Evolutionary conservation across 2,113 vertebrate genomes (phyloP).

Genomic region (Nibea coibor): DNA sequence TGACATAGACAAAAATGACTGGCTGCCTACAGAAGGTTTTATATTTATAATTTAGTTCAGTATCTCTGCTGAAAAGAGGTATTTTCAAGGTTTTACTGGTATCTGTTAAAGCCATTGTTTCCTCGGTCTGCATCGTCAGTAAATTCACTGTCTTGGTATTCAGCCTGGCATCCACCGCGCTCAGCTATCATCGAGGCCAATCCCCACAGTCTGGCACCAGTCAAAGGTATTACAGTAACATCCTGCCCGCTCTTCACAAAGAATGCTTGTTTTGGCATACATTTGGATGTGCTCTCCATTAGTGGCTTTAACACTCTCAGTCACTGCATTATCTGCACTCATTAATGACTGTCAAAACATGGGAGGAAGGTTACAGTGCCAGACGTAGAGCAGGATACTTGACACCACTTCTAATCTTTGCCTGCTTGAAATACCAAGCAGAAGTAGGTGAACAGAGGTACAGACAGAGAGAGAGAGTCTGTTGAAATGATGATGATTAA

Average conservation of each 20-base stretch:
- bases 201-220: constrained; percentile 52
- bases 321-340: constrained; percentile 63
- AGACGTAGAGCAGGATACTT: constrained; percentile 57
- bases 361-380: constrained; percentile 52
- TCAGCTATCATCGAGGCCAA: constrained; percentile 45
- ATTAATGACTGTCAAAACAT: constrained; percentile 75
- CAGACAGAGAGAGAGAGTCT: constrained; percentile 23
- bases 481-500: constrained; percentile 44
- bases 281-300: constrained; percentile 54
- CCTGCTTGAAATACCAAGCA: constrained; percentile 54
- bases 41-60: background rate
- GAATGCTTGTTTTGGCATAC: constrained; percentile 69
- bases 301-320: constrained; percentile 57
- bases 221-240: constrained; percentile 62
- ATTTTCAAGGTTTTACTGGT: constrained; percentile 24
- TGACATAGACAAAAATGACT: background rate
- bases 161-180: constrained; percentile 55
- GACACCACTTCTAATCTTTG: constrained; percentile 64
- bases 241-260: constrained; percentile 62
- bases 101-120: constrained; percentile 55
- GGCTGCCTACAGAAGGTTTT: background rate
- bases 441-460: constrained; percentile 41
- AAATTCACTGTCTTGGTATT: constrained; percentile 67
- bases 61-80: background rate
- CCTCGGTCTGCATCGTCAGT: constrained; percentile 26